Evolutionary conservation across 1,140 invertebrate species (phyloP), one percentile per base, ranked within the genome.

Genomic region (Zaprionus lachaisei): DNA sequence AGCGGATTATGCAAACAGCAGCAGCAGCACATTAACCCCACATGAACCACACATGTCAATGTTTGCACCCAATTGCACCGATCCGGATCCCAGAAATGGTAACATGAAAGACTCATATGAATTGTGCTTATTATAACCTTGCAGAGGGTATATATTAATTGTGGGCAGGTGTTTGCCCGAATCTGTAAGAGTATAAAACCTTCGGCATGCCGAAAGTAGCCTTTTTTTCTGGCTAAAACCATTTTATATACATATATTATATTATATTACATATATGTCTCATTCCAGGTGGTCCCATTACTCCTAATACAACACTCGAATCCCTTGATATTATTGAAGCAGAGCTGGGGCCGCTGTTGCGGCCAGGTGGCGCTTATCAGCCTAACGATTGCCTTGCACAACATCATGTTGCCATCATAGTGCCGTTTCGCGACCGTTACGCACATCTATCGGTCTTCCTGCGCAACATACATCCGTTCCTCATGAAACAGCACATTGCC

Each of bases 401-500:
- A 61, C 95, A 97, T 85, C 95, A 94, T 85, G 97, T 99, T 5
- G 98, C 98, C 47, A 96, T 99, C 71, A 95, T 99, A 67, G 95
- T 99, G 77, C 98, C 98, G 55, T 94, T 80, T 92, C 95, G 98
- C 73, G 96, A 98, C 93, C 94, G 98, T 57, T 94, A 95, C 72
- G 95, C 96, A 76, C 98, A 99, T 93, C 94, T 99, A 44, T 94
- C 95, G 63, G 94, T 96, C 56, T 96, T 99, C 85, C 94, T 98
- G 9, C 96, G 96, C 84, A 97, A 98, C 93, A 96, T 99, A 91
- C 97, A 99, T 93, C 97, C 97, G 24, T 96, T 99, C 80, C 94
- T 99, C 31, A 96, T 97, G 93, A 95, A 96, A 73, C 98, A 99
- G 93, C 96, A 97, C 93, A 94, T 99, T 61, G 97, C 98, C 89